These are phyloP conservation scores for Busseola fusca DNA, from an alignment of 2,888 invertebrate genomes.

Conservation along the genomic window DNA sequence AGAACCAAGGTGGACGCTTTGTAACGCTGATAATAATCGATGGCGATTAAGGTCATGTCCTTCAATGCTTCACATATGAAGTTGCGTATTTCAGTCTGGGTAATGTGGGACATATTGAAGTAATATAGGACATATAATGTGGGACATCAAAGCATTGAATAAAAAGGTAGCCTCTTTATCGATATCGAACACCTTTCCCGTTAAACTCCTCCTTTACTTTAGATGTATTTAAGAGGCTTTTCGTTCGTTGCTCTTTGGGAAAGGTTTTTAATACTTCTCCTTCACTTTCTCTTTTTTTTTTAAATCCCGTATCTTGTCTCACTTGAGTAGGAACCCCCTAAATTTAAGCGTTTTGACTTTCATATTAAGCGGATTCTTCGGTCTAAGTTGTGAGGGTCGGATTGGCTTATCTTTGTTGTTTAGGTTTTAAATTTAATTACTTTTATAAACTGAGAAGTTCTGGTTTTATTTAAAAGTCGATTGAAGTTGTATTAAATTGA, in stretches of 20 bases:
- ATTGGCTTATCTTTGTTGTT: conserved; percentile 22
- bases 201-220: conserved; percentile 16
- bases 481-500: conserved; percentile 1
- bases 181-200: conserved; percentile 17
- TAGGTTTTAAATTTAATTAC: conserved; percentile 24
- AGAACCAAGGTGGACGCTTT: conserved; percentile 27
- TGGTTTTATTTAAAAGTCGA: conserved; percentile 14
- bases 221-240: conserved; percentile 25
- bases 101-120: conserved; percentile 17
- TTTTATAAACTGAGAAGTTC: conserved; percentile 25
- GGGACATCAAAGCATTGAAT: conserved; percentile 7
- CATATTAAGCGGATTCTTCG: conserved; percentile 24
- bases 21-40: conserved; percentile 49
- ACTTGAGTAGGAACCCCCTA: neutral
- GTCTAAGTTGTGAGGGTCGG: conserved; percentile 26
- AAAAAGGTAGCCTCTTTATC: conserved; percentile 19
- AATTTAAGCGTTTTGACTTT: conserved; percentile 23
- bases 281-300: conserved; percentile 4
- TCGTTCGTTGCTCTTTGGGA: conserved; percentile 7
- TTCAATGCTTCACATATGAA: conserved; percentile 38
- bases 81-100: conserved; percentile 41
- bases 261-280: conserved; percentile 5
- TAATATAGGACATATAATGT: conserved; percentile 5
- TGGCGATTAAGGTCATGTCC: conserved; percentile 52
- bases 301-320: neutral